Evolutionary conservation across 2,888 invertebrate genomes (phyloP).

Genomic region (Agrotis clavis): DNA sequence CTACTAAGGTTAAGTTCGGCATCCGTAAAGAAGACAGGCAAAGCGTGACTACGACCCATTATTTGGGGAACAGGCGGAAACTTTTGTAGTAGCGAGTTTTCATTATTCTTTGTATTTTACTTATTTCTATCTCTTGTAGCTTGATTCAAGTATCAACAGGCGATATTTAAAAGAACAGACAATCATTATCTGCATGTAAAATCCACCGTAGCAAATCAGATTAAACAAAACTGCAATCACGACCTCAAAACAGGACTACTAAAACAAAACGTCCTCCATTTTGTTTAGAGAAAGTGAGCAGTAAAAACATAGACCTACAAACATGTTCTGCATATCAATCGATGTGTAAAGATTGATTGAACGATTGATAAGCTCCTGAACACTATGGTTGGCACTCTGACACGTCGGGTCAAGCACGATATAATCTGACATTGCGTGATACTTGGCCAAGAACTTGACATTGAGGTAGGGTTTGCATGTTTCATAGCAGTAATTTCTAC

Average conservation of each 20-base stretch:
- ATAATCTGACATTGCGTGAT: slow-evolving; percentile 70
- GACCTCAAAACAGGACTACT: slow-evolving; percentile 48
- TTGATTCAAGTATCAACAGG: not conserved
- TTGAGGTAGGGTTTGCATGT: slow-evolving; percentile 53
- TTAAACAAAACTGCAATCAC: slow-evolving; percentile 26
- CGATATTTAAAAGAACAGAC: not conserved
- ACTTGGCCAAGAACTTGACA: slow-evolving; percentile 65
- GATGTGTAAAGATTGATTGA: slow-evolving; percentile 70
- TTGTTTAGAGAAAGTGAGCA: slow-evolving; percentile 62
- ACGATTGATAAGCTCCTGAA: slow-evolving; percentile 72
- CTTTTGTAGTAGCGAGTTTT: not conserved
- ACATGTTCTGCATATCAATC: slow-evolving; percentile 66
- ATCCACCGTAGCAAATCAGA: not conserved
- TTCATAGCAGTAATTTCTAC: slow-evolving; percentile 50
- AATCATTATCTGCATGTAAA: not conserved
- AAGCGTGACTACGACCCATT: slow-evolving; percentile 1
- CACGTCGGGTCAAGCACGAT: slow-evolving; percentile 70
- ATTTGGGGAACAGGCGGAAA: not conserved
- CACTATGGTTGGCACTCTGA: slow-evolving; percentile 66
- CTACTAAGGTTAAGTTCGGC: slow-evolving; percentile 26
- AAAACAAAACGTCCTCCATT: slow-evolving; percentile 41
- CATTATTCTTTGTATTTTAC: slow-evolving; percentile 3
- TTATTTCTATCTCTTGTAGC: slow-evolving; percentile 3
- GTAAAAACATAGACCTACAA: slow-evolving; percentile 64
- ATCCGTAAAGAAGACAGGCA: slow-evolving; percentile 3